Percentiles rank a stretch among this genome's conserved stretches.
These are phyloP conservation scores for Ptychochromis oligacanthus DNA, from an alignment of 2,113 vertebrate genomes.

Conservation along the genomic window DNA sequence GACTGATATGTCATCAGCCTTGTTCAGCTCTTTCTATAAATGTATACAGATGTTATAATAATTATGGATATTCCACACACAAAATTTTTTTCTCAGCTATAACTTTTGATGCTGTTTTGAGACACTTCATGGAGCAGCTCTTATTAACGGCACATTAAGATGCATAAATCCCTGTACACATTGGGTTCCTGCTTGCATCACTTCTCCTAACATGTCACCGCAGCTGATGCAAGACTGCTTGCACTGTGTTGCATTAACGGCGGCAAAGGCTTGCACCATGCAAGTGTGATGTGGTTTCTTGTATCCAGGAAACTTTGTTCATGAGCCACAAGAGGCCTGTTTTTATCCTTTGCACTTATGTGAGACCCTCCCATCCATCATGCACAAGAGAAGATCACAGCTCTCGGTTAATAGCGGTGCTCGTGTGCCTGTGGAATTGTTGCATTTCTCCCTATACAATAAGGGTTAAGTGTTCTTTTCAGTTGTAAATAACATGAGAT, in stretches of 20 bases:
- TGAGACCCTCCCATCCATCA: background rate
- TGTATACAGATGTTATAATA: background rate
- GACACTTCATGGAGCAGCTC: background rate
- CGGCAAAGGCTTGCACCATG: background rate
- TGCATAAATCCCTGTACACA: background rate
- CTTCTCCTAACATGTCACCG: background rate
- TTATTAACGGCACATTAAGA: background rate
- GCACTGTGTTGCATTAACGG: conserved; percentile 41
- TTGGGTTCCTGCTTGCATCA: conserved; percentile 38
- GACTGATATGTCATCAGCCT: background rate
- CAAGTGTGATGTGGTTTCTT: background rate
- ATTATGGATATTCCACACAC: background rate
- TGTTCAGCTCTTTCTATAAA: background rate
- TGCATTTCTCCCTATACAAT: background rate
- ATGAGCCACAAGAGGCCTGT: background rate
- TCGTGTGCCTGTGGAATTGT: background rate
- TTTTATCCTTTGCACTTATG: background rate
- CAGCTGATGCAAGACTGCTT: conserved; percentile 50
- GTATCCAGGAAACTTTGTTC: background rate
- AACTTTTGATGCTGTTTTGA: background rate
- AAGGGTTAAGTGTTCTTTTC: background rate
- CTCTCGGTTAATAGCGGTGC: background rate
- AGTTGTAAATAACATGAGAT: background rate
- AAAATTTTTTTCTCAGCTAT: background rate
- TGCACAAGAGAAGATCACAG: background rate